phyloP scores from a whole-genome alignment of 2,113 vertebrate genomes.

The Cisticola juncidis region DNA sequence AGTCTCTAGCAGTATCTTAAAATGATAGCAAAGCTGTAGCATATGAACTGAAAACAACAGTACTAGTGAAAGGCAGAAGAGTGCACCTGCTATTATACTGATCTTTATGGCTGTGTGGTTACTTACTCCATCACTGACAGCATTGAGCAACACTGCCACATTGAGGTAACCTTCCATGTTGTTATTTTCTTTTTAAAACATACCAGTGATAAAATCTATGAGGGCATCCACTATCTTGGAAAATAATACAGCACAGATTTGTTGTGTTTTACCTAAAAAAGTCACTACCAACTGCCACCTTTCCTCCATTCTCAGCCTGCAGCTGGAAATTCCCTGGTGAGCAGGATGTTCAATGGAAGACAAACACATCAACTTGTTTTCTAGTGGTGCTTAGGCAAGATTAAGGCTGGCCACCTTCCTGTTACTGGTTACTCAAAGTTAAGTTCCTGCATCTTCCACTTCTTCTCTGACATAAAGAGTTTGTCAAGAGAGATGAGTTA shows the following conservation, averaged over 20 bases:
- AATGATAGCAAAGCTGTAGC: neutral
- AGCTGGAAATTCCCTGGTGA: rapidly evolving
- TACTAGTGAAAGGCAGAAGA: neutral
- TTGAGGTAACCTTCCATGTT: neutral
- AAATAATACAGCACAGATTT: neutral
- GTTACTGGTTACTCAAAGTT: constrained; percentile 31
- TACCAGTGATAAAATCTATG: neutral
- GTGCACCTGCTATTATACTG: rapidly evolving
- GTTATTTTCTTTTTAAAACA: neutral
- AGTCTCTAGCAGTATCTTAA: neutral
- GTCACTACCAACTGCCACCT: neutral
- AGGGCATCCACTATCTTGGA: neutral
- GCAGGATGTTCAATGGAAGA: neutral
- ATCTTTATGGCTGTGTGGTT: neutral
- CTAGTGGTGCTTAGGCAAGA: neutral
- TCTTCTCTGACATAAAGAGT: constrained; percentile 69
- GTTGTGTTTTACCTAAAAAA: neutral
- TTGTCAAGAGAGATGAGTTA: constrained; percentile 69
- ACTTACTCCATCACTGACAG: neutral
- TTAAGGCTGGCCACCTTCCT: constrained; percentile 1
- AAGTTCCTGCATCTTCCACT: constrained; percentile 56
- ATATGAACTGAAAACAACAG: neutral
- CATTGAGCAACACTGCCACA: neutral
- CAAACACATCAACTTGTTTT: neutral
- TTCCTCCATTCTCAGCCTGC: neutral